These are phyloP conservation scores for Corythornis madagascariensis DNA, from an alignment of 2,113 vertebrate genomes.

Conservation along the genomic window DNA sequence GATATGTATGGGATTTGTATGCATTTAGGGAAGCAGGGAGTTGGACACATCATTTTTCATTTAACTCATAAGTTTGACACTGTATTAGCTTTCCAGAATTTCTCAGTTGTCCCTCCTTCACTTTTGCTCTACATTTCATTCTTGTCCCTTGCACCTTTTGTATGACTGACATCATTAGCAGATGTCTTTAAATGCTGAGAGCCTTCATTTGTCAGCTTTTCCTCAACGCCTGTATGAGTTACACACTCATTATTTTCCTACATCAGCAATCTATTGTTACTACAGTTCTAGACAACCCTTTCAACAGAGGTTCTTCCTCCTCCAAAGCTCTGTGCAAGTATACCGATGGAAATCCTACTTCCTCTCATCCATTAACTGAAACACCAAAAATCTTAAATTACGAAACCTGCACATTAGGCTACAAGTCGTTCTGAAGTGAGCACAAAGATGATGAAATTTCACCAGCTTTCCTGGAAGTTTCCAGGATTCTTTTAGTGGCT, in stretches of 20 bases:
- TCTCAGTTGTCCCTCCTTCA: not conserved
- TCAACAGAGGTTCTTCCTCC: not conserved
- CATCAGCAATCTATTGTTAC: not conserved
- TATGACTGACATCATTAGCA: not conserved
- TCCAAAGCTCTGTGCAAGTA: not conserved
- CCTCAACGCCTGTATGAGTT: not conserved
- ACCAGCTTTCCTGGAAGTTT: not conserved
- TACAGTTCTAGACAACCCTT: not conserved
- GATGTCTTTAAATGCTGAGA: not conserved
- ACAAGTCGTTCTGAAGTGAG: not conserved
- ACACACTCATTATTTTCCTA: not conserved
- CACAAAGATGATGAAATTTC: not conserved
- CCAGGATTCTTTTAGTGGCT: not conserved
- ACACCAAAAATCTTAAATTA: not conserved
- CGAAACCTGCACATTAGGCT: not conserved
- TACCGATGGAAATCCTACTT: not conserved
- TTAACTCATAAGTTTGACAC: not conserved
- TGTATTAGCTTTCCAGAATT: conserved; percentile 19
- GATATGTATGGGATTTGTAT: not conserved
- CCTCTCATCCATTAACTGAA: not conserved
- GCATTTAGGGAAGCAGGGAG: not conserved
- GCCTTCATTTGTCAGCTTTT: conserved; percentile 11
- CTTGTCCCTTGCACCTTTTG: not conserved
- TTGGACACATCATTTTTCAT: not conserved
- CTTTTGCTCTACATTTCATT: not conserved